Percentiles rank a stretch among this genome's conserved stretches.
Conservation (phyloP, 2,113 vertebrate genomes). For the Xenopus borealis region DNA sequence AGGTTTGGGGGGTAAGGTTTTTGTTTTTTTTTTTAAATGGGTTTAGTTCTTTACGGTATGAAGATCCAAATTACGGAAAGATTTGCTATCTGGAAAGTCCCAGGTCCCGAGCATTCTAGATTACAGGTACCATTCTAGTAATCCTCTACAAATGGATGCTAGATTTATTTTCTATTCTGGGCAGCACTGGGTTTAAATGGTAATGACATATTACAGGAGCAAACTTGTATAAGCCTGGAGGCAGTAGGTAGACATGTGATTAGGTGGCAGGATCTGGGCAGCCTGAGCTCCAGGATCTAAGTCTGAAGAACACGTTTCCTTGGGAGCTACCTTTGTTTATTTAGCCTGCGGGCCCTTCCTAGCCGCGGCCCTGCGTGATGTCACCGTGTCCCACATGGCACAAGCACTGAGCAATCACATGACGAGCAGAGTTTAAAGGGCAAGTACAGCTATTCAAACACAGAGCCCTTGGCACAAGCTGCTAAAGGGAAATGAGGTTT, state of each 20-base stretch:
- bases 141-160: too few relatives aligned
- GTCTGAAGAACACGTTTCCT: constrained; percentile 7
- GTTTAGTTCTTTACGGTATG: too few relatives aligned
- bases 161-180: too few relatives aligned
- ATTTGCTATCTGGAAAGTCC: too few relatives aligned
- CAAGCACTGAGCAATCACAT: background rate
- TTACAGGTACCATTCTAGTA: too few relatives aligned
- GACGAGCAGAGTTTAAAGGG: background rate
- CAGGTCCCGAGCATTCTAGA: too few relatives aligned
- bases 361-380: constrained; percentile 4
- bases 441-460: background rate
- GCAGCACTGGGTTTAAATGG: too few relatives aligned
- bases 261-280: constrained; percentile 29
- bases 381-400: background rate
- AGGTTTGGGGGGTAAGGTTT: too few relatives aligned
- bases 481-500: background rate
- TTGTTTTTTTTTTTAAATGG: too few relatives aligned
- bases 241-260: background rate
- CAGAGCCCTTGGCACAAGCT: background rate
- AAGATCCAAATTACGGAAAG: too few relatives aligned
- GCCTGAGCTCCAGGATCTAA: constrained; percentile 6
- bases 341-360: background rate
- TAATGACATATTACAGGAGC: too few relatives aligned
- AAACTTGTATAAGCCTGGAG: too few relatives aligned
- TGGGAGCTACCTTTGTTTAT: constrained; percentile 9